Base-by-base conservation (phyloP, 2,797 vertebrate species). In the Ambastaia sidthimunki region DNA sequence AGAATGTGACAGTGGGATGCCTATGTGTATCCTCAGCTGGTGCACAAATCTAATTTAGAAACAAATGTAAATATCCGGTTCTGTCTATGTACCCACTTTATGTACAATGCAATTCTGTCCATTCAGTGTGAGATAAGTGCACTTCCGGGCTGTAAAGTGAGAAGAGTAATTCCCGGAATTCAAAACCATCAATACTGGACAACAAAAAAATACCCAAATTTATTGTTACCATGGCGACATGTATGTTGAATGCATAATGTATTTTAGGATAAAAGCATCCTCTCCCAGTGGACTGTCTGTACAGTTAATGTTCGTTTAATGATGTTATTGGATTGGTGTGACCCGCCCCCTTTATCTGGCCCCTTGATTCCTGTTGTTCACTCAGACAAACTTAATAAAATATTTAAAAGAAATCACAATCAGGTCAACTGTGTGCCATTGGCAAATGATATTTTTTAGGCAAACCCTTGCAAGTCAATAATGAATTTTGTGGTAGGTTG, bases 181-280 rank as follows among this genome's bases (percentile, higher is more conserved):
- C 48, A 28, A 75, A 81, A 65, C 11, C 54, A 74, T 67, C 10
- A 50, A 25, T 67, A 80, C 66, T 23, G 50, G 71, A 1, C 11
- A 19, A 41, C 19, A 67, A 74, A 69, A 69, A 80, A 59, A 74
- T 23, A 1, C 16, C 6, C 48, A 50, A 4, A 54, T 63, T 74
- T 52, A 23, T 15, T 25, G 65, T 63, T 76, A 44, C 4, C 57
- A 70, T 75, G 37, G 55, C 1, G 13, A 80, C 63, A 21, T 37
- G 44, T 10, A 67, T 67, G 31, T 31, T 55, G 34, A 67, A 57
- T 74, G 37, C 37, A 74, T 67, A 31, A 57, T 54, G 60, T 15
- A 31, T 68, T 55, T 76, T 44, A 19, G 21, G 2, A 44, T 55
- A 1, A 68, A 76, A 57, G 15, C n/a, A 34, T 66, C 62, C 9